Evolutionary conservation across 2,113 vertebrate genomes (phyloP).

Genomic region (Potamarius usumacintae): DNA sequence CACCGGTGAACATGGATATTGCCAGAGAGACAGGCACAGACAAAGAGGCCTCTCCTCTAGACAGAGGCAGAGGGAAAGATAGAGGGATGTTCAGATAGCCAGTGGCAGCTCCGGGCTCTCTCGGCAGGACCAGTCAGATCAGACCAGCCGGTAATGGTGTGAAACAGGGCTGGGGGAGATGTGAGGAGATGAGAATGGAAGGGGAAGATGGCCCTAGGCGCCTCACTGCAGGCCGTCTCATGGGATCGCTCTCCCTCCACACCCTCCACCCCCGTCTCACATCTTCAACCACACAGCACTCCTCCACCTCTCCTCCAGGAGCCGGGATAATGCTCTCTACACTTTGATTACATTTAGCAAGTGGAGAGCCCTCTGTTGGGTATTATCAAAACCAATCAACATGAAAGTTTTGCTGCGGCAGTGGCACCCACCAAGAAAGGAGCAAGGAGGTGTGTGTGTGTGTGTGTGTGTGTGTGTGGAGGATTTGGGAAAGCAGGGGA

Average conservation of each 20-base stretch:
- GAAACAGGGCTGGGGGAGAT: constrained; percentile 59
- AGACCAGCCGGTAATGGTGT: constrained; percentile 54
- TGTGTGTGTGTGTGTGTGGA: constrained; percentile 16
- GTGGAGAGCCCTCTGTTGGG: constrained; percentile 47
- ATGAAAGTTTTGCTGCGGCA: constrained; percentile 51
- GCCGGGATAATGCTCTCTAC: constrained; percentile 53
- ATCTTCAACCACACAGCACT: constrained; percentile 54
- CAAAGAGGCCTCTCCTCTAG: constrained; percentile 22
- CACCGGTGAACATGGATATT: constrained; percentile 30
- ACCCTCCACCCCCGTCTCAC: constrained; percentile 30
- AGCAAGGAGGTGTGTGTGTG: background rate
- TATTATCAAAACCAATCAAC: constrained; percentile 59
- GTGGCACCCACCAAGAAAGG: constrained; percentile 37
- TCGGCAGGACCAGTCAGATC: constrained; percentile 52
- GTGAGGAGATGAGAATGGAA: constrained; percentile 58
- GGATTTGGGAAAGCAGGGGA: constrained; percentile 16
- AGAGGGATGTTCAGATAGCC: constrained; percentile 46
- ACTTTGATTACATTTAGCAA: constrained; percentile 58
- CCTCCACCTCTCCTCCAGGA: constrained; percentile 34
- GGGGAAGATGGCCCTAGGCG: constrained; percentile 59
- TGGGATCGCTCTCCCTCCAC: constrained; percentile 40
- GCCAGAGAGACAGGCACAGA: constrained; percentile 30
- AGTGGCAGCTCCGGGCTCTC: constrained; percentile 41
- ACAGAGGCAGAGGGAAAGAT: constrained; percentile 29
- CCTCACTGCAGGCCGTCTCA: constrained; percentile 46